These are phyloP conservation scores for Theonella swinhoei DNA, from an alignment of 37 sponge, comb jelly and placozoan genomes.

Conservation along the genomic window DNA sequence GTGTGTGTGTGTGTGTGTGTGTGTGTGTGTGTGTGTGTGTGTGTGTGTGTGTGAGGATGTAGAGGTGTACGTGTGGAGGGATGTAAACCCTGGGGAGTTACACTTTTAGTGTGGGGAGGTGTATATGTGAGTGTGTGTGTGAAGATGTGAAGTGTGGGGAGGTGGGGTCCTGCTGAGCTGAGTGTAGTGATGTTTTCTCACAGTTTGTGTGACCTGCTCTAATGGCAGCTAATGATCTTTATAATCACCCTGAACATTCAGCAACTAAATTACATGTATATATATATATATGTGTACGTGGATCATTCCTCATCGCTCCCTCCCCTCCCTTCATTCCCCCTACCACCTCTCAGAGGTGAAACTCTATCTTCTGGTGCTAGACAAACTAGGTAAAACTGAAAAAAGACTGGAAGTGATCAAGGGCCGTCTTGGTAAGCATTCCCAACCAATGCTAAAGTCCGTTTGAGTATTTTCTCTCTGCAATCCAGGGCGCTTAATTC, in stretches of 20 bases:
- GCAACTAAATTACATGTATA: neutral
- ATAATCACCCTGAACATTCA: neutral
- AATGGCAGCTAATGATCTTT: neutral
- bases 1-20: no score
- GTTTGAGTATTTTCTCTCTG: no score
- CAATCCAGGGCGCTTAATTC: constrained; percentile 43
- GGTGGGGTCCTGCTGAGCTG: neutral
- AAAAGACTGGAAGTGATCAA: constrained; percentile 46
- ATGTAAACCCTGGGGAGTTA: no score
- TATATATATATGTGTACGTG: no score
- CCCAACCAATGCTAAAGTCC: neutral
- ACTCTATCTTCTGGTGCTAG: constrained; percentile 71
- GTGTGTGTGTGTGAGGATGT: no score
- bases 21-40: no score
- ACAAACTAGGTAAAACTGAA: constrained; percentile 58
- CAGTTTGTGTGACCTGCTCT: neutral
- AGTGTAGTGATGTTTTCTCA: constrained; percentile 3
- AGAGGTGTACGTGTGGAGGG: no score
- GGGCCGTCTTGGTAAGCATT: constrained; percentile 49
- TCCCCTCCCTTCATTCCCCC: neutral
- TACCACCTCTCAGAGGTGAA: constrained; percentile 37
- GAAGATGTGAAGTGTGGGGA: no score
- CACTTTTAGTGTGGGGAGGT: no score
- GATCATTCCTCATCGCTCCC: neutral
- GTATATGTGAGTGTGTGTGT: no score